phyloP scores from a whole-genome alignment of 37 sponge, comb jelly and placozoan genomes.

The Spongilla lacustris region DNA sequence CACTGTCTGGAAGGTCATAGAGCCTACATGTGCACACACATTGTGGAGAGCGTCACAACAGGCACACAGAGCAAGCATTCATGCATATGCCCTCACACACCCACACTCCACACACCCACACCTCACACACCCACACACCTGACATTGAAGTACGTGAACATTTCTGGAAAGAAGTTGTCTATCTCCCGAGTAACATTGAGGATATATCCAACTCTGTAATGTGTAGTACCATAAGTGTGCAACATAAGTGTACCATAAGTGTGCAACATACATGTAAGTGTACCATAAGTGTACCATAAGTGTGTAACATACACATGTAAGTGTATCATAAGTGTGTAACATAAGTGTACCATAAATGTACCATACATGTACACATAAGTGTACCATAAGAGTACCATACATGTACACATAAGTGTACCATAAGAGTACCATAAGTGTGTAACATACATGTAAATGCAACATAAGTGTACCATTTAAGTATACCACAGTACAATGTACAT shows the following conservation, averaged over 20 bases:
- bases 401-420: conserved; percentile 10
- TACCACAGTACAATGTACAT: too few relatives aligned
- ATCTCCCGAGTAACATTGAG: conserved; percentile 94
- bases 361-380: too few relatives aligned
- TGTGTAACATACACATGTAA: background rate
- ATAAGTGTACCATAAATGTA: background rate
- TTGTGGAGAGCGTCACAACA: too few relatives aligned
- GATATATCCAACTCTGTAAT: conserved; percentile 83
- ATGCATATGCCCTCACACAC: conserved; percentile 10
- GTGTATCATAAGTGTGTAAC: too few relatives aligned
- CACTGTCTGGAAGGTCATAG: conserved; percentile 81
- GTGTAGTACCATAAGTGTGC: too few relatives aligned
- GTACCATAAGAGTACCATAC: too few relatives aligned
- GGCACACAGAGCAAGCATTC: background rate
- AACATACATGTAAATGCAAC: too few relatives aligned
- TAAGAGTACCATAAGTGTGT: too few relatives aligned
- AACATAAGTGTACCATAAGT: background rate
- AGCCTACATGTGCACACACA: conserved; percentile 50
- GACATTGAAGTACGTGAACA: conserved; percentile 89
- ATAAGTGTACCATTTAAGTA: too few relatives aligned
- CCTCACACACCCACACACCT: conserved; percentile 58
- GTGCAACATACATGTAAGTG: background rate
- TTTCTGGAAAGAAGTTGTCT: conserved; percentile 95
- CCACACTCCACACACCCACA: background rate
- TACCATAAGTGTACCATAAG: background rate